Evolutionary conservation across 2,113 vertebrate species (phyloP).

Genomic region (Choloepus hoffmanni): DNA sequence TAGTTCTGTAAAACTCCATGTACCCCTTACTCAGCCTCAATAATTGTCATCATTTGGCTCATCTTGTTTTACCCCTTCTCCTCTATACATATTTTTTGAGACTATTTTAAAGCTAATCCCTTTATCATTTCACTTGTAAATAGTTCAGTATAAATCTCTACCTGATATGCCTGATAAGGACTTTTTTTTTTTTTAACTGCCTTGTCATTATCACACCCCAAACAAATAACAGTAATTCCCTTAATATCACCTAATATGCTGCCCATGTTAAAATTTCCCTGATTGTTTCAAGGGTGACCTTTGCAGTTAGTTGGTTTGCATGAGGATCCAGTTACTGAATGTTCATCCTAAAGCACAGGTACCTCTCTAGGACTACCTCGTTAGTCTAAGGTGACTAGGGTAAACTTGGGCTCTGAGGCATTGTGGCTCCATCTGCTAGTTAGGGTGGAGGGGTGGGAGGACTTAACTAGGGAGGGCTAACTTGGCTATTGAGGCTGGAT

Average conservation of each 20-base stretch:
- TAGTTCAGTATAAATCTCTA: neutral
- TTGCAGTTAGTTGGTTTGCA: neutral
- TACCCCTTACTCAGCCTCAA: neutral
- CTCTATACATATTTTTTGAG: neutral
- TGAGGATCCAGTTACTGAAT: neutral
- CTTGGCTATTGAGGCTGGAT: neutral
- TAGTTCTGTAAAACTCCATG: neutral
- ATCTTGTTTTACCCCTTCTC: neutral
- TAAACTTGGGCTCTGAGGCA: neutral
- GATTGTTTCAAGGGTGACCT: neutral
- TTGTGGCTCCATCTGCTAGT: neutral
- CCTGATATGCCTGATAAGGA: neutral
- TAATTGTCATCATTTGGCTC: neutral
- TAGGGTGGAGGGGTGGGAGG: neutral
- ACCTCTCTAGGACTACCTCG: neutral
- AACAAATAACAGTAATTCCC: neutral
- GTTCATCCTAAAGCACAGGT: neutral
- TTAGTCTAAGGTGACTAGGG: neutral
- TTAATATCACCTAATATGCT: neutral
- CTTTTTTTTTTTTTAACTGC: neutral
- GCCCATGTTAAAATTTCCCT: neutral
- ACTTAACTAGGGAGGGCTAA: neutral
- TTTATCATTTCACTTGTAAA: neutral
- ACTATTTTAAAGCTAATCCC: neutral
- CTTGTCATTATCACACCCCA: neutral